Conservation (phyloP, 2,888 invertebrate genomes). For the Aphrophora alni region DNA sequence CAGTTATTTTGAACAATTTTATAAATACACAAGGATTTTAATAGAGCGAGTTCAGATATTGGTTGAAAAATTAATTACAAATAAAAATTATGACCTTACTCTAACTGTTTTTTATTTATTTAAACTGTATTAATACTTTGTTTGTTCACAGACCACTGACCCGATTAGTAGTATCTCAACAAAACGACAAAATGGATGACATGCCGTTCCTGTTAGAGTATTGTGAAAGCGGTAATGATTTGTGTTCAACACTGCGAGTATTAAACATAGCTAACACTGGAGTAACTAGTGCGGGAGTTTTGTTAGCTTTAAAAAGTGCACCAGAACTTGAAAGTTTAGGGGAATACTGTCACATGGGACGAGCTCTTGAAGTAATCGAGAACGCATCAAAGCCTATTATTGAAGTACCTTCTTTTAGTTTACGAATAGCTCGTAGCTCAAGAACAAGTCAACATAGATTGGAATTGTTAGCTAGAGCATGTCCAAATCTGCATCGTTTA, state of each 20-base stretch:
- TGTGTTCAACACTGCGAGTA: constrained; percentile 57
- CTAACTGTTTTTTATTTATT: no score
- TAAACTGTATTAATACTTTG: background rate
- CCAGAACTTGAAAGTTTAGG: constrained; percentile 57
- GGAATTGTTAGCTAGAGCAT: constrained; percentile 56
- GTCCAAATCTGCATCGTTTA: constrained; percentile 56
- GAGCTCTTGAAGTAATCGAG: constrained; percentile 57
- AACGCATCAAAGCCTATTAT: background rate
- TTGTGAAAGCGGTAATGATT: constrained; percentile 55
- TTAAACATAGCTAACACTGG: constrained; percentile 58
- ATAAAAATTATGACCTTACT: no score
- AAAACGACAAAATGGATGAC: constrained; percentile 28
- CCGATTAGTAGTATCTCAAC: background rate
- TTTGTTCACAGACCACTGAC: constrained; percentile 21
- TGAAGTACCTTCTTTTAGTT: constrained; percentile 53
- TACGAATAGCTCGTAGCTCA: constrained; percentile 56
- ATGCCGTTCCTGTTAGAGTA: constrained; percentile 55
- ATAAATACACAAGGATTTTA: no score
- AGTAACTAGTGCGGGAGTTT: constrained; percentile 57
- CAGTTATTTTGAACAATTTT: no score
- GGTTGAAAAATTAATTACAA: no score
- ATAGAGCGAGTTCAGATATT: no score
- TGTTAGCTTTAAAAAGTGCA: constrained; percentile 56
- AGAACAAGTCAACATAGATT: constrained; percentile 56
- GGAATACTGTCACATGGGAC: constrained; percentile 58